Percentiles rank a stretch among this genome's conserved stretches.
These are phyloP conservation scores for Trachythela sp. DNA, from an alignment of 64 coral and sea anemone species.

Conservation along the genomic window DNA sequence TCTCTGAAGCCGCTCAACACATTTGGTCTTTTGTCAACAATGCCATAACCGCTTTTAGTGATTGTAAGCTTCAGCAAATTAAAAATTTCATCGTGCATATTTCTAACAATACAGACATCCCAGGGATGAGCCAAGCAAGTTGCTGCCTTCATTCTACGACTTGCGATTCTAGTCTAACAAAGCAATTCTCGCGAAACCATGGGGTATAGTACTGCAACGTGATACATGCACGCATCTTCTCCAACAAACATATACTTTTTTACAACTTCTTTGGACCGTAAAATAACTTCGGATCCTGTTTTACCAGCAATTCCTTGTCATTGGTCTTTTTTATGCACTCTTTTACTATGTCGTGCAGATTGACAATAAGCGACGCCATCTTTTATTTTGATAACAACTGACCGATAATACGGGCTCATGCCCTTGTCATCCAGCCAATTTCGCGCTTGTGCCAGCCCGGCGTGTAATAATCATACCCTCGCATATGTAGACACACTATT, in stretches of 20 bases:
- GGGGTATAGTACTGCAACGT: not conserved
- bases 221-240: not conserved
- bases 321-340: not conserved
- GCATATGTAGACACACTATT: no score
- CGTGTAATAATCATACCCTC: no score
- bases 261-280: not conserved
- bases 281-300: not conserved
- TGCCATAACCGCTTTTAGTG: not conserved
- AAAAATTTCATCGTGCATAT: not conserved
- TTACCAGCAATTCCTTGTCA: not conserved
- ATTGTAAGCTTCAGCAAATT: not conserved
- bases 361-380: constrained; percentile 5
- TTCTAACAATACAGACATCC: not conserved
- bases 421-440: not conserved
- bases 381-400: not conserved
- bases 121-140: not conserved
- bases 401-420: no score
- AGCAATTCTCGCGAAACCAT: not conserved
- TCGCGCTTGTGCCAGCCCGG: not conserved
- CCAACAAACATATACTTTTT: not conserved
- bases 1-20: not conserved
- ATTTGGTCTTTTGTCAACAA: not conserved
- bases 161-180: not conserved
- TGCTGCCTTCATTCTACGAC: not conserved
- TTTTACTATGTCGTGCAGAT: not conserved